Evolutionary conservation across 2,797 vertebrate species (phyloP), one percentile per base, ranked within the genome.

Genomic region (Crenuchus spilurus): DNA sequence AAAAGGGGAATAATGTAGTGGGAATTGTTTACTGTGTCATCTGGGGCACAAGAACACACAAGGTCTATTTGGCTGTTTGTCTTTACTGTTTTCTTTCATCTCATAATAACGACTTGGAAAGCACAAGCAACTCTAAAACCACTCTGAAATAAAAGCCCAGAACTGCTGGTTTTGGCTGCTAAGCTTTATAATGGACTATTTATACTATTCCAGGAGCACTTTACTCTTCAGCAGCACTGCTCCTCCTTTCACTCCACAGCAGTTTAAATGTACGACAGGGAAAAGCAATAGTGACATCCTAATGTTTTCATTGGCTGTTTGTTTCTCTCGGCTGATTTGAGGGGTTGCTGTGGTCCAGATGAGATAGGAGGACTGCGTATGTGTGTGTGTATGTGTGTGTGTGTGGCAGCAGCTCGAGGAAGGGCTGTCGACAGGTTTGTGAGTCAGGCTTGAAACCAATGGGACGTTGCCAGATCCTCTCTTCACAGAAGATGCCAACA

Each of bases 391-490:
- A 44, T 51, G 42, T 48, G 62, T 55, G 58, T 41, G 39, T 49
- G 16, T 30, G 64, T 39, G 24, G 41, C 61, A 70, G 10, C 20
- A 8, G 39, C 18, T 14, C 39, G 6, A 30, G 46, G 20, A 61
- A 60, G 14, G 57, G 39, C 42, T 24, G 67, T 24, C 66, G 62
- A 77, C 69, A 66, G 72, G 72, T 71, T 64, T 75, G 61, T 69
- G 67, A 74, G 63, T 78, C 60, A 69, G 54, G 24, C 60, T 4
- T n/a, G 2, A 2, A 58, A 39, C 20, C 51, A 57, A 37, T 0
- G 11, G 51, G 37, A 54, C 8, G 28, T 9, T 72, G 60, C 57
- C 33, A 49, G 37, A 41, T 41, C 39, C 20, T 73, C 39, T 55
- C 11, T 22, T 22, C 26, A 24, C n/a, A 46, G 4, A n/a, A 41